Evolutionary conservation across 2,888 invertebrate genomes (phyloP).

Genomic region (Phyllotreta cruciferae): DNA sequence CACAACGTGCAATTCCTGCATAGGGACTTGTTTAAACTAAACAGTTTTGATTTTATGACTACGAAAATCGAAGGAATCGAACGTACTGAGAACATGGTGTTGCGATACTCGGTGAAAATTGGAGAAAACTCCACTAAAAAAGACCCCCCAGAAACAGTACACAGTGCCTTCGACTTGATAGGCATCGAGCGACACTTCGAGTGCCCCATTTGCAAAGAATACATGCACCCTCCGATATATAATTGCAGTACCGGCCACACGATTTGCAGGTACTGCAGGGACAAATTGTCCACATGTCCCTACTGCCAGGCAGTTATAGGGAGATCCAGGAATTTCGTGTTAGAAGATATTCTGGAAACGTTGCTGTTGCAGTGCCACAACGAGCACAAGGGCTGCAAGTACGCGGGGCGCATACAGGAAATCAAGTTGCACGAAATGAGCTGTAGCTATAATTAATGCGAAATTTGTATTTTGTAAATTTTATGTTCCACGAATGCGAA

Average conservation of each 20-base stretch:
- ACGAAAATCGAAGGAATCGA: conserved; percentile 31
- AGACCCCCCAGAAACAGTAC: neutral
- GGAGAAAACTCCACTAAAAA: conserved; percentile 4
- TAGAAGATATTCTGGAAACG: conserved; percentile 48
- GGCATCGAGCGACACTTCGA: conserved; percentile 42
- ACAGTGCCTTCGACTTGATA: neutral
- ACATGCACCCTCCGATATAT: conserved; percentile 52
- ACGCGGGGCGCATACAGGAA: conserved; percentile 35
- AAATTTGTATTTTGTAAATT: conserved; percentile 1
- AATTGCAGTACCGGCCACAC: conserved; percentile 53
- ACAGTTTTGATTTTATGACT: conserved; percentile 35
- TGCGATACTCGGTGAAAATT: conserved; percentile 32
- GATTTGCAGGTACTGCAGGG: conserved; percentile 49
- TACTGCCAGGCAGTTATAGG: conserved; percentile 46
- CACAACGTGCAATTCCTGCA: conserved; percentile 30
- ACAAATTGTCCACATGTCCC: conserved; percentile 45
- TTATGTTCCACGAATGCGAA: neutral
- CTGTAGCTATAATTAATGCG: conserved; percentile 27
- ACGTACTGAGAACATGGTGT: conserved; percentile 22
- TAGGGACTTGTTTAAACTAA: conserved; percentile 28
- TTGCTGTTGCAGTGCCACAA: conserved; percentile 49
- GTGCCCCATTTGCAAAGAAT: conserved; percentile 54
- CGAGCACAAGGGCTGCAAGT: conserved; percentile 45
- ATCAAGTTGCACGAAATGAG: conserved; percentile 39
- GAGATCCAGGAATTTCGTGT: conserved; percentile 48